Conservation (phyloP, 2,797 vertebrate species). For the Echeneis naucrates region DNA sequence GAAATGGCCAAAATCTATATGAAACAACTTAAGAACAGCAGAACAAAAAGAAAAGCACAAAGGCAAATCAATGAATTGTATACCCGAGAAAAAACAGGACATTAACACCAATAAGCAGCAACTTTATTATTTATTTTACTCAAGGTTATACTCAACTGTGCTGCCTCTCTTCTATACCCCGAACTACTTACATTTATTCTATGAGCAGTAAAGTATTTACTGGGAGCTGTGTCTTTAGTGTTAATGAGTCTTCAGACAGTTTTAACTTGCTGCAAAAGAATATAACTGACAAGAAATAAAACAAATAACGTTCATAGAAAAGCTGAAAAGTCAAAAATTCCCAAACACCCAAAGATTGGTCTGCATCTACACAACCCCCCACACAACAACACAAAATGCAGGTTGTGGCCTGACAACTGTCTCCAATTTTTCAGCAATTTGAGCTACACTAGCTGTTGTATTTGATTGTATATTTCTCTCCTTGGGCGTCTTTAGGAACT, state of each 20-base stretch:
- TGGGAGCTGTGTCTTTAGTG: too few species aligned
- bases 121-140: neutral
- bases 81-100: neutral
- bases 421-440: too few species aligned
- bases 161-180: neutral
- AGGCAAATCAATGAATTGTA: neutral
- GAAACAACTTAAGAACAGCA: conserved; percentile 83
- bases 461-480: too few species aligned
- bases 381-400: too few species aligned
- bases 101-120: neutral
- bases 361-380: too few species aligned
- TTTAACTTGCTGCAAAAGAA: too few species aligned
- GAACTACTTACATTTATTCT: neutral
- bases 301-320: neutral
- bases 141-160: too few species aligned
- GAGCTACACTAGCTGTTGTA: too few species aligned
- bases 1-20: conserved; percentile 90
- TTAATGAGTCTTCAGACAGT: too few species aligned
- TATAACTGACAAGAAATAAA: neutral
- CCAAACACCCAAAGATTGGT: neutral
- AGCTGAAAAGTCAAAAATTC: neutral
- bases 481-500: too few species aligned
- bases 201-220: too few species aligned
- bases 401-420: too few species aligned
- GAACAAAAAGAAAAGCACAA: neutral